Percentiles rank a stretch among this genome's conserved stretches.
These are phyloP conservation scores for Dreissena polymorpha DNA, from an alignment of 1,140 invertebrate species.

Conservation along the genomic window DNA sequence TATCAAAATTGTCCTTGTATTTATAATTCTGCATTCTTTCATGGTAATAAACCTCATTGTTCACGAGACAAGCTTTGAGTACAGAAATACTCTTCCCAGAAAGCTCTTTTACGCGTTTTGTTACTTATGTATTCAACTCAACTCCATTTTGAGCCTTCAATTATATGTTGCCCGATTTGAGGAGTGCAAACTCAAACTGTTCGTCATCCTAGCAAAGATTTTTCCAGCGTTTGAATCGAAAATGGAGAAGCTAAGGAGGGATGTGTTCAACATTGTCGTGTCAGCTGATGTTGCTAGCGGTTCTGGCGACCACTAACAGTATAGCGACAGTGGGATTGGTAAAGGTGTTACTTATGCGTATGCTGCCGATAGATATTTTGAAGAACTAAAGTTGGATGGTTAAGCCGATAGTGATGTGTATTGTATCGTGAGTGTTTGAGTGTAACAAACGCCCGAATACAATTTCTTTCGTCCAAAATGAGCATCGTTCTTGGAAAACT, in stretches of 20 bases:
- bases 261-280: constrained; percentile 15
- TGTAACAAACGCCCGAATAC: no score
- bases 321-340: no score
- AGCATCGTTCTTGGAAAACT: no score
- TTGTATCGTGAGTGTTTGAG: no score
- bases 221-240: background rate
- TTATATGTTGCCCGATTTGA: constrained; percentile 9
- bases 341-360: no score
- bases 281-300: background rate
- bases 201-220: background rate
- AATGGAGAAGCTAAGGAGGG: background rate
- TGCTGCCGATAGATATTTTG: no score
- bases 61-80: background rate
- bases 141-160: background rate
- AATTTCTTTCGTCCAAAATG: no score
- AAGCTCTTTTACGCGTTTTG: background rate
- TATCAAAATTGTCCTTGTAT: constrained; percentile 17
- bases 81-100: background rate
- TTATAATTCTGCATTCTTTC: background rate
- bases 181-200: constrained; percentile 1
- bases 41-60: background rate
- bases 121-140: constrained; percentile 14
- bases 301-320: no score
- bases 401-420: no score
- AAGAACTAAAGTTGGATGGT: no score